Evolutionary conservation across 2,888 invertebrate species (phyloP).

Genomic region (Tanypteryx hageni): DNA sequence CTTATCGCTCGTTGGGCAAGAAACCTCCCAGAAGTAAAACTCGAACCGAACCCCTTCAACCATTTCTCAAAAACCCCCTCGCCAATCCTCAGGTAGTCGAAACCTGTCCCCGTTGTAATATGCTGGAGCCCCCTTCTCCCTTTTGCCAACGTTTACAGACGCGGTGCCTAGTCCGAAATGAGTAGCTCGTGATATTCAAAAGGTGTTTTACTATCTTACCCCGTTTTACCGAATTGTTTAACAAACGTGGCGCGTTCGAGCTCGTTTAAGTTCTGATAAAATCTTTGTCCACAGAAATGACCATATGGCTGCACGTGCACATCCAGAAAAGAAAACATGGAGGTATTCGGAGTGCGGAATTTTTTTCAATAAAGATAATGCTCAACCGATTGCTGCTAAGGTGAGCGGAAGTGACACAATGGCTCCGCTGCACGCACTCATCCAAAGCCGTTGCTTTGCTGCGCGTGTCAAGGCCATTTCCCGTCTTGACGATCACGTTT

Average conservation of each 20-base stretch:
- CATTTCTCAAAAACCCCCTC: background rate
- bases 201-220: no score
- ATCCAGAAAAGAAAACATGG: background rate
- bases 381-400: background rate
- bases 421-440: background rate
- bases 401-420: conserved; percentile 1
- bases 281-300: no score
- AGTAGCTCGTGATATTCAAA: no score
- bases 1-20: no score
- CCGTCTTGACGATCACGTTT: background rate
- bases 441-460: background rate
- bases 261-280: no score
- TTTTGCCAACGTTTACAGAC: background rate
- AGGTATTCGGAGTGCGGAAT: background rate
- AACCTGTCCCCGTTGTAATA: background rate
- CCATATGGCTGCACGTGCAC: no score
- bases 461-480: background rate
- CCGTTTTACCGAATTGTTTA: no score
- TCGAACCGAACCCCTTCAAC: no score
- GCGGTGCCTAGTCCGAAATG: background rate
- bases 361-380: background rate
- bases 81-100: background rate
- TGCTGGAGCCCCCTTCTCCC: background rate
- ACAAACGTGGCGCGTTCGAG: no score
- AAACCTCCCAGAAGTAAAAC: no score